Base-by-base conservation (phyloP, 2,113 vertebrate genomes). In the Brienomyrus brachyistius region DNA sequence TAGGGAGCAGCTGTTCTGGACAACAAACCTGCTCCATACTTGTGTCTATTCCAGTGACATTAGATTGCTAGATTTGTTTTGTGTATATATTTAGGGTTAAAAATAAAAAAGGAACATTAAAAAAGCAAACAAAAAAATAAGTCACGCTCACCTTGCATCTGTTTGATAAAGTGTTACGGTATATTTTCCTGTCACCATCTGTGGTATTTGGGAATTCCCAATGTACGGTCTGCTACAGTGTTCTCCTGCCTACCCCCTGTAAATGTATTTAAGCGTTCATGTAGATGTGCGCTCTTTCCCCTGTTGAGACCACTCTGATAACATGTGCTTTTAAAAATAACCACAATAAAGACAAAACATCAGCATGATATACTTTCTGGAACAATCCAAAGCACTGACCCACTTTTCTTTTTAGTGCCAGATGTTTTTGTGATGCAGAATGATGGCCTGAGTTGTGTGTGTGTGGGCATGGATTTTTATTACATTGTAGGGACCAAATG, bases 281-380 rank as follows among this genome's bases (percentile, higher is more conserved):
- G 97, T 99, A 98, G 97, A 97, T 98, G 97, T 99, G 98, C 96
- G 97, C 97, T 95, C 96, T 95, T 96, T 97, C 94, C 96, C 96
- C 96, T 97, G 95, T 95, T 97, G 95, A 96, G 97, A 97, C 96
- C 96, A 97, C 96, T 95, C 92, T 95, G 95, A 94, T 91, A 93
- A 95, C 92, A 94, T 94, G 94, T 92, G 92, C 92, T 94, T 92
- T 91, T 90, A 92, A 91, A 93, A 92, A 93, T 95, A 94, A 95
- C 92, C 93, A 94, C 92, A 96, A 95, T 96, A 96, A 96, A 91
- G 95, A 93, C 93, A 94, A 95, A 92, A 96, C 43, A 94, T 96
- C 96, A 97, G 96, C 96, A 97, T 96, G 96, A 96, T 94, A 93
- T 96, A 95, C 96, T 96, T 96, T 96, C 94, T 95, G 94, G 96